Evolutionary conservation across 2,888 invertebrate species (phyloP).

Genomic region (Fabriciana adippe): DNA sequence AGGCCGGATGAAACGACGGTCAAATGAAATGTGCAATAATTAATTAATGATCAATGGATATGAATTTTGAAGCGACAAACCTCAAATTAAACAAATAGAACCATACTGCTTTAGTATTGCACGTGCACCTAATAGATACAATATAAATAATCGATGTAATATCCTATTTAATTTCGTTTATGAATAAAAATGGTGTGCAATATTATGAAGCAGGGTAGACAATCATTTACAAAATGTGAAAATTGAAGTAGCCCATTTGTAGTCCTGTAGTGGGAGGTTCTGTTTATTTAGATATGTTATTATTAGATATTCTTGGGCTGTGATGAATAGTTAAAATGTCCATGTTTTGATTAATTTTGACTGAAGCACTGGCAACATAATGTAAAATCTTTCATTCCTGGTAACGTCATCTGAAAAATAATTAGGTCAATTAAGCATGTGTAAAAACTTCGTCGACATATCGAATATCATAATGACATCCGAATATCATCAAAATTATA

Average conservation of each 20-base stretch:
- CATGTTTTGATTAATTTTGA: slow-evolving; percentile 24
- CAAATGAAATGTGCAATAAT: neutral
- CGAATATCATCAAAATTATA: neutral
- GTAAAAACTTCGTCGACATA: slow-evolving; percentile 51
- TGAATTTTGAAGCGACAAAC: neutral
- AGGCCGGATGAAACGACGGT: neutral
- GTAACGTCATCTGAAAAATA: slow-evolving; percentile 42
- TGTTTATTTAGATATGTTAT: slow-evolving; percentile 54
- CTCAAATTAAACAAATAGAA: slow-evolving; percentile 10
- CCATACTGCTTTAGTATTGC: slow-evolving; percentile 16
- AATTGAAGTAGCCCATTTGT: slow-evolving; percentile 23
- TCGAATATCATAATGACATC: slow-evolving; percentile 36
- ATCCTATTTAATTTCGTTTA: neutral
- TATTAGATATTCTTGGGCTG: slow-evolving; percentile 63
- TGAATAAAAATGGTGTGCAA: slow-evolving; percentile 16
- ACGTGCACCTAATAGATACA: slow-evolving; percentile 15
- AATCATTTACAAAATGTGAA: slow-evolving; percentile 3
- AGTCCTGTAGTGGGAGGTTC: slow-evolving; percentile 35
- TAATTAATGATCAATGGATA: slow-evolving; percentile 4
- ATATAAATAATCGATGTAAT: neutral
- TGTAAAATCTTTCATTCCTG: slow-evolving; percentile 27
- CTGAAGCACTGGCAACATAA: slow-evolving; percentile 43
- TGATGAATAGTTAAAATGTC: slow-evolving; percentile 48
- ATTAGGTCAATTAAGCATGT: slow-evolving; percentile 53
- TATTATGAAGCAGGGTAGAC: slow-evolving; percentile 19